Evolutionary conservation across 2,797 vertebrate genomes (phyloP).

Genomic region (Takifugu rubripes): DNA sequence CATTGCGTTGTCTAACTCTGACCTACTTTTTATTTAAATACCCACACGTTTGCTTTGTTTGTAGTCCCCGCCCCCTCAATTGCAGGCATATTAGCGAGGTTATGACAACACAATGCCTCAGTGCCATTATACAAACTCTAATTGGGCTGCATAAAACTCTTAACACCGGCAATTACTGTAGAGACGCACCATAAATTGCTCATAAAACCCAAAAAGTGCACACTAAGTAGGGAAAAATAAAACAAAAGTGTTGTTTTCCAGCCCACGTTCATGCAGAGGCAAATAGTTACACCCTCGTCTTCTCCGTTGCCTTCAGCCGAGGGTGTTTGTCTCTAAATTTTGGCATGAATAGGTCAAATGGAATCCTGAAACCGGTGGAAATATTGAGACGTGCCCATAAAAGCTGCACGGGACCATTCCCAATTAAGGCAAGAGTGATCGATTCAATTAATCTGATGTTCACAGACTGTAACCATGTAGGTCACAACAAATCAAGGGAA

Average conservation of each 20-base stretch:
- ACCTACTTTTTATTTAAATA: slow-evolving; percentile 46
- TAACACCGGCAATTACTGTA: slow-evolving; percentile 22
- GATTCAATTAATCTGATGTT: slow-evolving; percentile 48
- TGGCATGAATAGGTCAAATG: slow-evolving; percentile 18
- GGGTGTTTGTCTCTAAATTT: too few relatives aligned
- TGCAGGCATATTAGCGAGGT: slow-evolving; percentile 37
- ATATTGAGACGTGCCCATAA: slow-evolving; percentile 28
- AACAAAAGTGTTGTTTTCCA: slow-evolving; percentile 9
- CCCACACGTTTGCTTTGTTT: slow-evolving; percentile 32
- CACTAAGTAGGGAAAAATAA: slow-evolving; percentile 6
- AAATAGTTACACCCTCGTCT: slow-evolving; percentile 3
- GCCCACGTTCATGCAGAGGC: slow-evolving; percentile 4
- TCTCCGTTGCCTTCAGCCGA: background rate
- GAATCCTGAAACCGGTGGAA: slow-evolving; percentile 7
- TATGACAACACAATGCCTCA: slow-evolving; percentile 37
- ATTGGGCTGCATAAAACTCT: slow-evolving; percentile 40
- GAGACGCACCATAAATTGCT: slow-evolving; percentile 16
- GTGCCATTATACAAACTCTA: slow-evolving; percentile 42
- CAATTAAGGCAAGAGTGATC: slow-evolving; percentile 36
- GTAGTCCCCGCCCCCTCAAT: slow-evolving; percentile 31
- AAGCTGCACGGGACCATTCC: slow-evolving; percentile 31
- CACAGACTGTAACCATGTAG: background rate
- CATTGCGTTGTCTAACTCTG: slow-evolving; percentile 33
- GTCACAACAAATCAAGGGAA: slow-evolving; percentile 9
- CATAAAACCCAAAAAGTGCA: slow-evolving; percentile 17